phyloP scores from a whole-genome alignment of 1,140 invertebrate genomes.

The Drosophila athabasca region DNA sequence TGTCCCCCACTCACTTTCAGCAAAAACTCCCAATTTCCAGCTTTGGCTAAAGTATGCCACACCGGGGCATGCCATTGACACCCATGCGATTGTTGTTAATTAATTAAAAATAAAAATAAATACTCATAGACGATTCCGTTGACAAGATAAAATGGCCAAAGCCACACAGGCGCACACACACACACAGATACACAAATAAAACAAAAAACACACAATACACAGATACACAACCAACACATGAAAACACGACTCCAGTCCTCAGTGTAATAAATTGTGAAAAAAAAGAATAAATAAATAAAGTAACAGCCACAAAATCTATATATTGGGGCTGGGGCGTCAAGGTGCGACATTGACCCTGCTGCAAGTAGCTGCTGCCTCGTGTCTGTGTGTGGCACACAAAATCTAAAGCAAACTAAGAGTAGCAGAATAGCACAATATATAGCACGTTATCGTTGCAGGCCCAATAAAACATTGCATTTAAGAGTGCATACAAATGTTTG shows the following conservation, averaged over 20 bases:
- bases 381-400: slow-evolving; percentile 45
- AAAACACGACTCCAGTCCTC: slow-evolving; percentile 32
- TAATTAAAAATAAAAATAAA: slow-evolving; percentile 62
- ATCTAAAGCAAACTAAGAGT: slow-evolving; percentile 21
- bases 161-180: slow-evolving; percentile 45
- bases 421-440: slow-evolving; percentile 21
- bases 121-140: slow-evolving; percentile 77
- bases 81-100: slow-evolving; percentile 77
- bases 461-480: slow-evolving; percentile 72
- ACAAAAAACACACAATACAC: slow-evolving; percentile 38
- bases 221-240: slow-evolving; percentile 6
- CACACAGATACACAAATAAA: slow-evolving; percentile 27
- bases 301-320: slow-evolving; percentile 55
- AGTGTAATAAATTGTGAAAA: slow-evolving; percentile 78
- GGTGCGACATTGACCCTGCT: slow-evolving; percentile 76
- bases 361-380: slow-evolving; percentile 7
- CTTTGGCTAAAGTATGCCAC: slow-evolving; percentile 33
- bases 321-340: slow-evolving; percentile 57
- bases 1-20: slow-evolving; percentile 39
- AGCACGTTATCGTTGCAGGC: slow-evolving; percentile 48
- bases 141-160: slow-evolving; percentile 74
- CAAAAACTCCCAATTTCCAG: slow-evolving; percentile 29
- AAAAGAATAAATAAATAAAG: slow-evolving; percentile 31
- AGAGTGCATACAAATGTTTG: slow-evolving; percentile 75
- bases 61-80: slow-evolving; percentile 63